Evolutionary conservation across 2,888 invertebrate species (phyloP).

Genomic region (Andrena bucephala): DNA sequence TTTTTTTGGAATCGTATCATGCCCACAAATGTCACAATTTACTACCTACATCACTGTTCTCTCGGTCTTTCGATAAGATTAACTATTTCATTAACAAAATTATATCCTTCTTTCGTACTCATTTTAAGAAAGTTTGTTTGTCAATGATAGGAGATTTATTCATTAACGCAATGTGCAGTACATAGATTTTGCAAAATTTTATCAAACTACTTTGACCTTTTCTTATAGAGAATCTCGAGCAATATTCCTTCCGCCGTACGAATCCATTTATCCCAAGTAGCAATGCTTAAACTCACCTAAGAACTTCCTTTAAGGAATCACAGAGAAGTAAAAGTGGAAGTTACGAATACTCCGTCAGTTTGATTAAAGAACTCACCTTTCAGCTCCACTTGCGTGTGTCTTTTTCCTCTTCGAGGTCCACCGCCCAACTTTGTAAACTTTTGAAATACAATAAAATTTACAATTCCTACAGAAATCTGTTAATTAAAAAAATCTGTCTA

Average conservation of each 20-base stretch:
- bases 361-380: neutral
- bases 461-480: neutral
- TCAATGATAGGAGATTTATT: too few relatives aligned
- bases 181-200: neutral
- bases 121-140: too few relatives aligned
- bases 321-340: neutral
- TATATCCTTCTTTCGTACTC: too few relatives aligned
- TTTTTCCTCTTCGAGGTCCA: neutral
- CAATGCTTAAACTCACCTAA: neutral
- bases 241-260: neutral
- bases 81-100: too few relatives aligned
- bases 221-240: neutral
- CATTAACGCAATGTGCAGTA: neutral
- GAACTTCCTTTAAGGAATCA: neutral
- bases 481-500: neutral
- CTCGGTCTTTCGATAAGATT: too few relatives aligned
- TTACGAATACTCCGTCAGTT: neutral
- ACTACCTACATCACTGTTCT: too few relatives aligned
- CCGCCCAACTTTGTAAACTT: neutral
- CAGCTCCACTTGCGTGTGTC: neutral
- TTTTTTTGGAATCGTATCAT: too few relatives aligned
- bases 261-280: conserved; percentile 6
- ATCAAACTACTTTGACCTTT: neutral
- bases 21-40: too few relatives aligned
- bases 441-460: neutral